These are phyloP conservation scores for Cebidichthys violaceus DNA, from an alignment of 2,113 vertebrate genomes.

Conservation along the genomic window DNA sequence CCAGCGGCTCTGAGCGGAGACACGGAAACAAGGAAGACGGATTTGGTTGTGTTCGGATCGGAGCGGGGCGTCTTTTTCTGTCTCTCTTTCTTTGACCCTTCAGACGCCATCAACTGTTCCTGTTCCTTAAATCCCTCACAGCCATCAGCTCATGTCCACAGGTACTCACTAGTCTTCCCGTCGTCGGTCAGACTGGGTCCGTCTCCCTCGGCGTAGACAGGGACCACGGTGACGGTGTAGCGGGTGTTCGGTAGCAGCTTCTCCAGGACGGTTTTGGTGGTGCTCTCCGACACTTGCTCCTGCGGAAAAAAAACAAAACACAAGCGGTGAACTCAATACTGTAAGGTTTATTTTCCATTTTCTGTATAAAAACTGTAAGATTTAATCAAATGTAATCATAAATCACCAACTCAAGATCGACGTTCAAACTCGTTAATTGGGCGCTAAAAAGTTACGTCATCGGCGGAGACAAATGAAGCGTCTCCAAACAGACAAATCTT, in stretches of 20 bases:
- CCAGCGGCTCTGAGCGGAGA: constrained; percentile 87
- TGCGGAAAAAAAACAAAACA: constrained; percentile 63
- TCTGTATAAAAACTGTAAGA: neutral
- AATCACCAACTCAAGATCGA: neutral
- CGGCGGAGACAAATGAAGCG: neutral
- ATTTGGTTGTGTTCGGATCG: no score
- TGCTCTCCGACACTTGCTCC: constrained; percentile 94
- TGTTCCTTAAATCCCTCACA: neutral
- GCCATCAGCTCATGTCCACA: neutral
- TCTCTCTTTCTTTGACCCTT: no score
- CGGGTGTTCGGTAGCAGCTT: constrained; percentile 89
- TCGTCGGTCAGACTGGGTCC: constrained; percentile 89
- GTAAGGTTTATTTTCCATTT: neutral
- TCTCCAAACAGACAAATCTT: constrained; percentile 14
- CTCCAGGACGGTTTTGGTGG: constrained; percentile 89
- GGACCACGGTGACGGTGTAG: constrained; percentile 91
- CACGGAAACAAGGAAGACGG: neutral
- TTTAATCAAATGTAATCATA: neutral
- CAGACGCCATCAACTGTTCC: no score
- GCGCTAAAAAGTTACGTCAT: neutral
- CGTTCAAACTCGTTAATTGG: no score
- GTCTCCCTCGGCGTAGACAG: constrained; percentile 92
- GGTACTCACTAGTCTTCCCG: constrained; percentile 92
- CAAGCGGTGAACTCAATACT: neutral
- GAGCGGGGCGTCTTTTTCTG: no score